Base-by-base conservation (phyloP, 35 echinoderm and acorn worm species). In the Lytechinus variegatus region DNA sequence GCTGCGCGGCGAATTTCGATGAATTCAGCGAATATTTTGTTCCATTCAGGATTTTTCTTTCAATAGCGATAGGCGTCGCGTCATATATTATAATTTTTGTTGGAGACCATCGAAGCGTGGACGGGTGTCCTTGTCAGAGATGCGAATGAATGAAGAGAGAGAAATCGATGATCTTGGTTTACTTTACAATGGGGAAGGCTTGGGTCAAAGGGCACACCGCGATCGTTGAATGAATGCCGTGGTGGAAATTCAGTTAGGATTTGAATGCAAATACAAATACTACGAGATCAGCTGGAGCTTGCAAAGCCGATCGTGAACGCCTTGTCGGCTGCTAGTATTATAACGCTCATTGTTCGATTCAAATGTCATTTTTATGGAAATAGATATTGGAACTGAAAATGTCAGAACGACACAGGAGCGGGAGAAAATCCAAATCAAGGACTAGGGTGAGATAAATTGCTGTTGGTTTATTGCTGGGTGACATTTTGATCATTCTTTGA, bases 221-320 rank as follows among this genome's bases (percentile, higher is more conserved):
- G 29, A 90, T 52, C 52, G 88, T 54, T 44, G 88, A 90, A 79
- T 44, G 88, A 90, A 79, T 71, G 61, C 61, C 28, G 87, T 12
- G 29, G 28, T 44, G 33, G 14, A 90, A 90, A 90, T 90, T 90
- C 88, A 90, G 88, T 90, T 90, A 90, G 88, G 88, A 90, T 90
- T 90, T 90, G 88, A 90, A 90, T 54, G 88, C 88, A 90, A 90
- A 90, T 90, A 52, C 88, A 54, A 54, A 52, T 54, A 54, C 28
- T 52, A 90, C 52, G 24, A 90, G 88, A 90, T 14, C 88, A 54
- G 88, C 88, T 44, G 52, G 5, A 52, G 88, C 52, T 28, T 88
- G 19, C n/a, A 72, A 11, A 72, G 3, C 61, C 61, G 61, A 21
- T 2, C n/a, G n/a, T n/a, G 33, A 44, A 1, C 8, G 61, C 52